Conservation (phyloP, 2,888 invertebrate species). For the Drosophila hamatofila region DNA sequence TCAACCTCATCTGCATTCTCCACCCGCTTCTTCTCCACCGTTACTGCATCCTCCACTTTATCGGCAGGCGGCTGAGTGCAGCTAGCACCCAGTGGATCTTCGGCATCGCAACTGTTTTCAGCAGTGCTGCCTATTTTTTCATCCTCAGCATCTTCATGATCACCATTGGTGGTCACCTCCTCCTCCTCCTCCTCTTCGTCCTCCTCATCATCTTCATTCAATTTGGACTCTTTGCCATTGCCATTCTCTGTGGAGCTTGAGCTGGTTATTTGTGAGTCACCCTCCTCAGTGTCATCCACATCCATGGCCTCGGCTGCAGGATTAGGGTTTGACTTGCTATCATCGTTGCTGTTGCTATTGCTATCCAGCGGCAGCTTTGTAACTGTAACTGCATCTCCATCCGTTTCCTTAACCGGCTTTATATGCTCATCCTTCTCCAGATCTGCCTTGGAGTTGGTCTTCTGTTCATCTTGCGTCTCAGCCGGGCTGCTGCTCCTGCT, state of each 20-base stretch:
- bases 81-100: constrained; percentile 74
- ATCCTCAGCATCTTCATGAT: constrained; percentile 68
- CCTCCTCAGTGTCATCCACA: constrained; percentile 65
- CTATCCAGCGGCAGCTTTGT: constrained; percentile 39
- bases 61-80: constrained; percentile 14
- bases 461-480: constrained; percentile 34
- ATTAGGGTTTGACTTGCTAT: constrained; percentile 50
- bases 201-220: constrained; percentile 54
- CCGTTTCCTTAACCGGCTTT: constrained; percentile 39
- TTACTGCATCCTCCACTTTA: constrained; percentile 1
- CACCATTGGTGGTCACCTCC: constrained; percentile 71
- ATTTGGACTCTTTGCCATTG: constrained; percentile 55
- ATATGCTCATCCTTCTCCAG: constrained; percentile 7
- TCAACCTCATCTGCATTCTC: constrained; percentile 38
- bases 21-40: constrained; percentile 43
- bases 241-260: constrained; percentile 80
- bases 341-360: constrained; percentile 57
- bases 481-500: constrained; percentile 23
- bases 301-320: constrained; percentile 61
- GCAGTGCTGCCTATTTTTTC: constrained; percentile 76
- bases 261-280: constrained; percentile 83
- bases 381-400: constrained; percentile 60
- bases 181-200: constrained; percentile 71
- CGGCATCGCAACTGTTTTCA: constrained; percentile 73
- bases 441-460: constrained; percentile 37